Percentiles rank a stretch among this genome's conserved stretches.
Evolutionary conservation across 2,113 vertebrate species (phyloP).

Genomic region (Petaurus breviceps): DNA sequence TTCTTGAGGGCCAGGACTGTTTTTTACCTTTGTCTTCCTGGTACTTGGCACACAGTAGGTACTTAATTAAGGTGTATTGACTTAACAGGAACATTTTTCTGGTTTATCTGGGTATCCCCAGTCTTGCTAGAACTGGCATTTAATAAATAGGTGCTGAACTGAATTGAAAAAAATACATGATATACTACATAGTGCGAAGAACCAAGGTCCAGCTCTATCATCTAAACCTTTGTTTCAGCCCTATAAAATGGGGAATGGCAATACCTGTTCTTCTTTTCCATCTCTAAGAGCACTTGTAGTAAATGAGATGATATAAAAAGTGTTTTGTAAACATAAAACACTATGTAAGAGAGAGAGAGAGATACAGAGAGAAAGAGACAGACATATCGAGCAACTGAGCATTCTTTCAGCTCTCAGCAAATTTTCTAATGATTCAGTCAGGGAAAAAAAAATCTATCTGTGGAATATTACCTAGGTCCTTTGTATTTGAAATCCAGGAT

Average conservation of each 20-base stretch:
- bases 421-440: background rate
- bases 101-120: background rate
- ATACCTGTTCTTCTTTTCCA: background rate
- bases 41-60: background rate
- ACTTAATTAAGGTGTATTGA: background rate
- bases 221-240: background rate
- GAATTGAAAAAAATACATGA: background rate
- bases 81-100: background rate
- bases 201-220: background rate
- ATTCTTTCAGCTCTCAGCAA: rapidly evolving
- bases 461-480: background rate
- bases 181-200: background rate
- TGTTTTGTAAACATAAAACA: background rate
- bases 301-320: background rate
- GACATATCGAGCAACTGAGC: background rate
- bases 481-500: background rate
- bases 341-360: too few species aligned
- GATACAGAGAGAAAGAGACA: too few species aligned
- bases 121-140: background rate
- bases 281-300: background rate
- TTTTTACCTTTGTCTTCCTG: background rate
- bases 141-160: background rate
- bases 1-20: background rate
- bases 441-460: background rate
- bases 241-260: background rate